Evolutionary conservation across 2,113 vertebrate species (phyloP), one percentile per base, ranked within the genome.

Genomic region (Microtus ochrogaster): DNA sequence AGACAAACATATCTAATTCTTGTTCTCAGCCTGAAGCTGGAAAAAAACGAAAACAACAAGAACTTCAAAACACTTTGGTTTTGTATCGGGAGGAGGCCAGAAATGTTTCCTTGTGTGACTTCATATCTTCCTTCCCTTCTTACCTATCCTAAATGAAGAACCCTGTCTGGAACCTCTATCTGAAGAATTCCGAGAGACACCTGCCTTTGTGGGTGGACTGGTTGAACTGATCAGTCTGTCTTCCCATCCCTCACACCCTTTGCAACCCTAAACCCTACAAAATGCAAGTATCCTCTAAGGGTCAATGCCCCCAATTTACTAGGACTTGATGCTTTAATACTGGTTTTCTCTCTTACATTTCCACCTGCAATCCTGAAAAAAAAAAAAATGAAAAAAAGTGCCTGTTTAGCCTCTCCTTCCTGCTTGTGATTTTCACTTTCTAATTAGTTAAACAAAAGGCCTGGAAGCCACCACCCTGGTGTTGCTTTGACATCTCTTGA

Each of bases 221-320:
- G 5, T 33, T 47, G 39, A 4, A 66, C 9, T 21, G 3, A 68
- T 16, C 3, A 7, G 1, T 33, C 28, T 21, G 30, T 66, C 12
- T 33, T 47, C 10, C 2, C 28, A 36, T 33, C 2, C 6, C 9
- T 7, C 41, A 68, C 5, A 5, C 24, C 61, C 2, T 0, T 47
- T 47, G 24, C 41, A 47, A 47, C 3, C 30, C 1, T 49, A 13
- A 85, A 41, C 44, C 5, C 16, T 65, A 65, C 16, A 84, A 84
- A 65, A 30, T 17, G 2, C 10, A 47, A 2, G 4, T 8, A 44
- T 2, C 19, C 28, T 66, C 3, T 33, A 44, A 33, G 2, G 28
- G 10, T 49, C 12, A 0, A 49, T 47, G 30, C 4, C 63, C 3
- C 19, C 3, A 24, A 49, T 8, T 68, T 36, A 63, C 4, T 49